Percentiles rank a stretch among this genome's conserved stretches.
Conservation (phyloP, 2,888 invertebrate genomes). For the Cyclophora albipunctata region DNA sequence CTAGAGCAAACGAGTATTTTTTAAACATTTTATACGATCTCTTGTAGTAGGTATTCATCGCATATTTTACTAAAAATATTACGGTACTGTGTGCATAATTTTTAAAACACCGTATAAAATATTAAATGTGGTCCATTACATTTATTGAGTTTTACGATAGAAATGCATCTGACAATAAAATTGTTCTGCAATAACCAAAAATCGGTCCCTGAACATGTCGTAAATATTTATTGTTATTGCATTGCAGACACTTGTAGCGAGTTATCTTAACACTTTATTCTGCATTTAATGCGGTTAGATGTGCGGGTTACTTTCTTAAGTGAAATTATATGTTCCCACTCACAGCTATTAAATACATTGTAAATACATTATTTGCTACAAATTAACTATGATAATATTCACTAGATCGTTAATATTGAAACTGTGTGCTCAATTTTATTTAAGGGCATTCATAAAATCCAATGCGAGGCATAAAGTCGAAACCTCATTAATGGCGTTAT, state of each 20-base stretch:
- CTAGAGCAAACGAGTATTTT: too few species aligned
- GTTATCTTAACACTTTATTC: constrained; percentile 5
- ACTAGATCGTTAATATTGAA: too few species aligned
- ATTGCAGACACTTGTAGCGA: constrained; percentile 16
- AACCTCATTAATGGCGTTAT: too few species aligned
- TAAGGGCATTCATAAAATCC: too few species aligned
- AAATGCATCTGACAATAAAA: constrained; percentile 19
- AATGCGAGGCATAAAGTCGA: too few species aligned
- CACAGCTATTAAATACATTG: too few species aligned
- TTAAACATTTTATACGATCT: too few species aligned
- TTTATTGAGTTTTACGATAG: constrained; percentile 13
- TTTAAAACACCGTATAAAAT: constrained; percentile 4
- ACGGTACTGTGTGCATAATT: neutral
- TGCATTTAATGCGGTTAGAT: constrained; percentile 4
- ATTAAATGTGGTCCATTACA: constrained; percentile 1
- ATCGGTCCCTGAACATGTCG: constrained; percentile 37
- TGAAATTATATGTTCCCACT: neutral
- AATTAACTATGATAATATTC: too few species aligned
- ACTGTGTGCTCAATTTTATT: too few species aligned
- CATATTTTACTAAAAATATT: too few species aligned
- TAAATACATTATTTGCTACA: too few species aligned
- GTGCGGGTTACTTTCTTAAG: constrained; percentile 1
- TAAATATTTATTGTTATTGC: constrained; percentile 39
- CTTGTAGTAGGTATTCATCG: too few species aligned
- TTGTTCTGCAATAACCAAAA: constrained; percentile 27